phyloP scores from a whole-genome alignment of 1,140 invertebrate genomes.

The Diplogasteroides magnus region DNA sequence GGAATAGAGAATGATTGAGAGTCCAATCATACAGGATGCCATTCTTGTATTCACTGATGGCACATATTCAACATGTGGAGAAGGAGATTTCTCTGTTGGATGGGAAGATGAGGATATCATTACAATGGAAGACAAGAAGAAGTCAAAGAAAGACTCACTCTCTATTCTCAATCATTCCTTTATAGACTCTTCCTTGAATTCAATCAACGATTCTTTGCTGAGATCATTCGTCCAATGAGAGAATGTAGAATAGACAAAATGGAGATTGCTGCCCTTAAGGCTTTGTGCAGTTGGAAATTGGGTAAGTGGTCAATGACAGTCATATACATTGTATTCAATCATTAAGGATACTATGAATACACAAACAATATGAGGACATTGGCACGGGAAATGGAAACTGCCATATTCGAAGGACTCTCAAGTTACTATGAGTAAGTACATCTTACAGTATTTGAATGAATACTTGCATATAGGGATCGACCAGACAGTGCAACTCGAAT shows the following conservation, averaged over 20 bases:
- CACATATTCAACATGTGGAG: background rate
- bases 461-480: too few relatives aligned
- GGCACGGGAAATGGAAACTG: background rate
- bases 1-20: background rate
- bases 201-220: background rate
- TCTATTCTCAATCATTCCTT: background rate
- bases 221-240: background rate
- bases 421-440: background rate
- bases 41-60: background rate
- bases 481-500: background rate
- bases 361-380: background rate
- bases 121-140: background rate
- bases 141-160: background rate
- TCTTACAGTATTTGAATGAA: background rate
- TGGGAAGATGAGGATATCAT: background rate
- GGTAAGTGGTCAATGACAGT: background rate
- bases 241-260: background rate
- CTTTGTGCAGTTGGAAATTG: background rate
- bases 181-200: background rate
- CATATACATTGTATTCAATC: background rate
- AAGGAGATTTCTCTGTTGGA: background rate
- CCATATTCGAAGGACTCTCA: background rate
- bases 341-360: background rate
- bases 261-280: background rate
- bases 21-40: background rate